phyloP scores from a whole-genome alignment of 2,113 vertebrate genomes.

The Neogobius melanostomus region DNA sequence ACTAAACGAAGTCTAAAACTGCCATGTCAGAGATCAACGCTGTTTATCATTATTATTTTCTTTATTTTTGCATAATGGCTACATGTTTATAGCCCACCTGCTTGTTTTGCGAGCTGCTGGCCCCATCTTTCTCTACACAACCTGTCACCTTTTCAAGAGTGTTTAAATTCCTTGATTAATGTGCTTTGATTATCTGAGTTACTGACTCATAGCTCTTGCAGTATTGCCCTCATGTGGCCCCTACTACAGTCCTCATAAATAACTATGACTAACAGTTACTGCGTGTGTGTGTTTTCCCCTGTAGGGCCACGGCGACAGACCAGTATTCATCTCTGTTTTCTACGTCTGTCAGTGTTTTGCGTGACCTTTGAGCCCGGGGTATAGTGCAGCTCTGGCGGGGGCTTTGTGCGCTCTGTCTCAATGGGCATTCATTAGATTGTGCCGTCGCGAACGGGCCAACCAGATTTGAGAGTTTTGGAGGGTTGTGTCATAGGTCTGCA shows the following conservation, averaged over 20 bases:
- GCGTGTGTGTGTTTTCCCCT: conserved; percentile 27
- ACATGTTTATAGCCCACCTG: background rate
- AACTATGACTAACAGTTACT: conserved; percentile 41
- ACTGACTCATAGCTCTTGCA: conserved; percentile 52
- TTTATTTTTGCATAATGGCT: background rate
- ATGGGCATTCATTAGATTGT: conserved; percentile 68
- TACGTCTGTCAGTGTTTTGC: conserved; percentile 65
- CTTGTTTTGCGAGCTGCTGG: conserved; percentile 1
- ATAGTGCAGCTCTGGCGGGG: conserved; percentile 47
- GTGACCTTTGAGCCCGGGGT: conserved; percentile 62
- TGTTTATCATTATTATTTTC: background rate
- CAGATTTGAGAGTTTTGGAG: conserved; percentile 50
- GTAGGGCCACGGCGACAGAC: conserved; percentile 26
- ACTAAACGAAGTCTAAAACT: background rate
- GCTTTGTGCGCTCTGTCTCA: conserved; percentile 64
- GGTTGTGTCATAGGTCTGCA: conserved; percentile 69
- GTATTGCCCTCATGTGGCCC: conserved; percentile 44
- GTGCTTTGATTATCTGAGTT: conserved; percentile 66
- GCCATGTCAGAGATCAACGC: too few species aligned
- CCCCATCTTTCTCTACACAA: conserved; percentile 33
- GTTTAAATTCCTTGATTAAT: conserved; percentile 57
- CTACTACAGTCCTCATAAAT: conserved; percentile 41
- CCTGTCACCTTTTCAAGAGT: conserved; percentile 31
- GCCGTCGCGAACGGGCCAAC: conserved; percentile 48
- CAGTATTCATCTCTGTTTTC: conserved; percentile 63